These are phyloP conservation scores for Nautilus pompilius DNA, from an alignment of 1,140 invertebrate genomes.

Conservation along the genomic window DNA sequence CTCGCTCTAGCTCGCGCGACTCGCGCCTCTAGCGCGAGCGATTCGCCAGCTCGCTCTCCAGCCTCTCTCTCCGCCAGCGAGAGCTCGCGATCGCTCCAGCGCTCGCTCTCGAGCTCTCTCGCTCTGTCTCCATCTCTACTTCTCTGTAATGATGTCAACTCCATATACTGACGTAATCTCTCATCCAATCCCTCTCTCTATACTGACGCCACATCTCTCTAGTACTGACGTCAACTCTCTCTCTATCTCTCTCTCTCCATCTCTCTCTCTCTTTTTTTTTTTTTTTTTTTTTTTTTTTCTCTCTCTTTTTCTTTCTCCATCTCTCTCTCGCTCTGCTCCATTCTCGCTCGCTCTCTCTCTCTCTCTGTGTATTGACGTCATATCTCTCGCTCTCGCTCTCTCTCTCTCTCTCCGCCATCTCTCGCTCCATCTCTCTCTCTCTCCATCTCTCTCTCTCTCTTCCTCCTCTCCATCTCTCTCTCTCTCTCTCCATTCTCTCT, in stretches of 20 bases:
- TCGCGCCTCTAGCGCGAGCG: too few relatives aligned
- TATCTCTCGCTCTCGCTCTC: too few relatives aligned
- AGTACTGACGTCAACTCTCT: not conserved
- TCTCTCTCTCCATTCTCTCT: not conserved
- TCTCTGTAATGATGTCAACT: too few relatives aligned
- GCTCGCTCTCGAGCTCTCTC: too few relatives aligned
- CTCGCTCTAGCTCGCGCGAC: too few relatives aligned
- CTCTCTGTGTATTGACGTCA: too few relatives aligned
- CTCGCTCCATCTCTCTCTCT: not conserved
- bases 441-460: not conserved
- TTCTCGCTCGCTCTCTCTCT: not conserved
- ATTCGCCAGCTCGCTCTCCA: too few relatives aligned
- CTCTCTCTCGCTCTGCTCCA: not conserved
- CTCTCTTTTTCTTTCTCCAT: not conserved
- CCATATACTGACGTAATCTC: too few relatives aligned
- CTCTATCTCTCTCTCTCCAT: not conserved
- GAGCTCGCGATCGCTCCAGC: too few relatives aligned
- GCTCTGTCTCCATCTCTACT: too few relatives aligned
- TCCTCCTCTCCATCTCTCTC: not conserved
- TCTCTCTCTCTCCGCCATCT: not conserved
- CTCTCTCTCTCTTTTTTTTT: not conserved
- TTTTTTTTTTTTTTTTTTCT: not conserved
- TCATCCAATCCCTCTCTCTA: not conserved
- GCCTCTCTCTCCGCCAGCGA: too few relatives aligned
- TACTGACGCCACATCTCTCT: not conserved